These are phyloP conservation scores for Polia nebulosa DNA, from an alignment of 2,888 invertebrate genomes.

Conservation along the genomic window DNA sequence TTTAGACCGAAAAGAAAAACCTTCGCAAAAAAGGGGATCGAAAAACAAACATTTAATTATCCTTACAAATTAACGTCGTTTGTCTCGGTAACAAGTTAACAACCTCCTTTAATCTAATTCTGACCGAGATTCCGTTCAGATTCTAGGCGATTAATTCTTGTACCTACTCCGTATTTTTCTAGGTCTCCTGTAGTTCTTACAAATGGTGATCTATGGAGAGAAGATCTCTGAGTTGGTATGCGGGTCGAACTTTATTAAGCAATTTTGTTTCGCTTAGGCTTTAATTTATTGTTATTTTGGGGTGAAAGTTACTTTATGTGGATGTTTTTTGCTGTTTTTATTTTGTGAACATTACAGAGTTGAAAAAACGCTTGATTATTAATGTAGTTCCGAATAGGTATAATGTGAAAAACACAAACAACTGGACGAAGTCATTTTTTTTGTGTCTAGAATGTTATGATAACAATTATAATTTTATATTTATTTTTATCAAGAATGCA, in stretches of 20 bases:
- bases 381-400: not conserved
- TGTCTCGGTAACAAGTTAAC: slow-evolving; percentile 61
- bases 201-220: slow-evolving; percentile 44
- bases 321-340: not conserved
- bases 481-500: too few relatives aligned
- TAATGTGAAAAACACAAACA: not conserved
- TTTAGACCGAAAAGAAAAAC: slow-evolving; percentile 32
- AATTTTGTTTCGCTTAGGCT: slow-evolving; percentile 37
- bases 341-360: not conserved
- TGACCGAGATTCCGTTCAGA: slow-evolving; percentile 58
- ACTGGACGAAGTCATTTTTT: not conserved
- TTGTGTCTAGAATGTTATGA: too few relatives aligned
- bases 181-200: slow-evolving; percentile 38
- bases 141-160: slow-evolving; percentile 59
- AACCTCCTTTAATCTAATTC: slow-evolving; percentile 61
- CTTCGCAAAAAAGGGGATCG: slow-evolving; percentile 37
- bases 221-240: slow-evolving; percentile 21
- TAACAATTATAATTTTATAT: too few relatives aligned
- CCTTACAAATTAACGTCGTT: slow-evolving; percentile 60
- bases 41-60: slow-evolving; percentile 63
- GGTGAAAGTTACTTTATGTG: not conserved
- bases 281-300: slow-evolving; percentile 31
- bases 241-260: slow-evolving; percentile 36
- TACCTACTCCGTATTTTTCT: slow-evolving; percentile 63
- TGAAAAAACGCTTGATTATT: not conserved